A percentile compares a stretch with the other conserved stretches of the same genome.
Conservation (phyloP, 2,888 invertebrate genomes). For the Eristalis intricaria region DNA sequence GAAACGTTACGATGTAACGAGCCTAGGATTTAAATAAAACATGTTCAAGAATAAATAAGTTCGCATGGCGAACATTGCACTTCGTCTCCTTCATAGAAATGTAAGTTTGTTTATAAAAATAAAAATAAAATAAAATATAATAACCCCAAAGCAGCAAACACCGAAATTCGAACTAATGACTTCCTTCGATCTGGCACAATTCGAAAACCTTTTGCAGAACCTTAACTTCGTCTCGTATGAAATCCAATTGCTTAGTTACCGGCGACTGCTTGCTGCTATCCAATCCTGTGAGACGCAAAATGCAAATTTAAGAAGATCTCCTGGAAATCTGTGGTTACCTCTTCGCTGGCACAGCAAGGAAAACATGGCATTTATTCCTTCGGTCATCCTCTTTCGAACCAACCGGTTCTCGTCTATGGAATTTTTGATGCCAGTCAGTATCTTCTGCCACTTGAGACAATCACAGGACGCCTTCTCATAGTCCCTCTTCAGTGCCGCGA, state of each 20-base stretch:
- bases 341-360: not conserved
- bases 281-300: not conserved
- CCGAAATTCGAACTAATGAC: not conserved
- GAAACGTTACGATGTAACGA: too few species aligned
- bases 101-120: not conserved
- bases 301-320: not conserved
- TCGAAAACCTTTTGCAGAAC: slow-evolving; percentile 29
- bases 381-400: not conserved
- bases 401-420: not conserved
- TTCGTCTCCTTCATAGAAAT: too few species aligned
- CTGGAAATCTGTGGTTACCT: not conserved
- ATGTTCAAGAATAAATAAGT: too few species aligned
- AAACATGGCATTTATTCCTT: not conserved
- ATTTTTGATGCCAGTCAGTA: not conserved
- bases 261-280: not conserved
- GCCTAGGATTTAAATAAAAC: too few species aligned
- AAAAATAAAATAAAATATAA: not conserved
- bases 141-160: not conserved
- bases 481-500: not conserved
- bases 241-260: slow-evolving; percentile 19
- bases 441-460: not conserved
- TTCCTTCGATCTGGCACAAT: not conserved
- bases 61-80: too few species aligned
- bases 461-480: not conserved
- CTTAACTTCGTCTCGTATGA: slow-evolving; percentile 19